Evolutionary conservation across 2,888 invertebrate genomes (phyloP), one percentile per base, ranked within the genome.

Genomic region (Siphlonurus alternatus): DNA sequence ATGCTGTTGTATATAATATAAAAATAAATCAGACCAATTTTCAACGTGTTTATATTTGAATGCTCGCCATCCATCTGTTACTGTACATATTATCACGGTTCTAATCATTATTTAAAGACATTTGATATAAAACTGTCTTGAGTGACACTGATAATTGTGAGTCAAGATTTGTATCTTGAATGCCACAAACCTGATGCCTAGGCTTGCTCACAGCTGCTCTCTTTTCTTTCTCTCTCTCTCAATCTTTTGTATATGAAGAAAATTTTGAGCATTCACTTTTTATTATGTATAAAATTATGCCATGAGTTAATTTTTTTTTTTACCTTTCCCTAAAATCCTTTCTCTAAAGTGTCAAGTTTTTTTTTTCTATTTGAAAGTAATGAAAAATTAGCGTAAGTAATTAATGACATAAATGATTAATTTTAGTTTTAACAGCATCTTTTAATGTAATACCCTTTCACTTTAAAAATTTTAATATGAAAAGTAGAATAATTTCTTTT

Each of bases 231-330:
- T 61, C 65, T 62, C 65, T 23, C 65, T 64, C 62, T 61, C 66
- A 53, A 64, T 66, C 67, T 59, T 66, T 65, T 68, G 64, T 65
- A 70, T 69, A 70, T 71, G 74, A 75, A 73, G 74, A 74, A 74
- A 74, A 75, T 75, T 73, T 74, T 74, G 74, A 74, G 72, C 70
- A 71, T 69, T 70, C 71, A 71, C 70, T 71, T 18, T 22, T 38
- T 25, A 2, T 53, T 25, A 53, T 38, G 61, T n/a, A 65, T 51
- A 56, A 62, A 64, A 60, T 1, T 20, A 23, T 24, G 10, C 19
- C n/a, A 53, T 62, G 54, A 20, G 22, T 23, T 62, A 38, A 19
- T 61, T 19, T 38, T 61, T 51, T 19, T 62, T 19, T 10, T 62
- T 22, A 15, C 24, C 63, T 15, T 59, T 22, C 60, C 60, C 22